Evolutionary conservation across 30 jellyfish, hydroid and myxozoan species (phyloP).

Genomic region (Cassiopea xamachana): DNA sequence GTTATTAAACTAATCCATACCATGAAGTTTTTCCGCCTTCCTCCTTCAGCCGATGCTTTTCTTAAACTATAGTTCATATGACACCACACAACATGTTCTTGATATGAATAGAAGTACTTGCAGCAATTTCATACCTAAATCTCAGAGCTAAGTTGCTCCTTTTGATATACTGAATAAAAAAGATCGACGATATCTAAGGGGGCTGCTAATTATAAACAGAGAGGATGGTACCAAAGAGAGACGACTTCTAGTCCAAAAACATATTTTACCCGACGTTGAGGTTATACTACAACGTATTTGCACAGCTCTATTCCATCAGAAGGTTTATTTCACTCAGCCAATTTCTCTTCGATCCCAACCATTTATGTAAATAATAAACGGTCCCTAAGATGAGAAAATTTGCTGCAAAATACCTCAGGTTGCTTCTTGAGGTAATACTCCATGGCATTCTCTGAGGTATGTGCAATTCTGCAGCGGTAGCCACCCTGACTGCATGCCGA

Average conservation of each 20-base stretch:
- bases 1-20: background rate
- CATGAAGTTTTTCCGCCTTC: background rate
- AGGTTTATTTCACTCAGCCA: background rate
- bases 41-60: background rate
- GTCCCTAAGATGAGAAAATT: too few relatives aligned
- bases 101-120: background rate
- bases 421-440: constrained; percentile 81
- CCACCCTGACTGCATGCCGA: constrained; percentile 95
- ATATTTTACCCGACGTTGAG: too few relatives aligned
- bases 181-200: too few relatives aligned
- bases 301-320: too few relatives aligned
- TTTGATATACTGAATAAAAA: too few relatives aligned
- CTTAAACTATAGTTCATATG: background rate
- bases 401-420: constrained; percentile 81
- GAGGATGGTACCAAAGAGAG: too few relatives aligned
- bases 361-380: too few relatives aligned
- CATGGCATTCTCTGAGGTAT: constrained; percentile 94
- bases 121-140: too few relatives aligned
- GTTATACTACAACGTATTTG: too few relatives aligned
- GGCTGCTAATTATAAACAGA: too few relatives aligned
- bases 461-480: constrained; percentile 79
- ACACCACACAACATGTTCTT: background rate
- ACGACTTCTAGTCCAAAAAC: too few relatives aligned
- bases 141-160: too few relatives aligned
- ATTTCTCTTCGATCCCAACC: background rate